A percentile compares a stretch with the other conserved stretches of the same genome.
These are phyloP conservation scores for Rhimphoctona megacephalus DNA, from an alignment of 2,888 invertebrate species.

Conservation along the genomic window DNA sequence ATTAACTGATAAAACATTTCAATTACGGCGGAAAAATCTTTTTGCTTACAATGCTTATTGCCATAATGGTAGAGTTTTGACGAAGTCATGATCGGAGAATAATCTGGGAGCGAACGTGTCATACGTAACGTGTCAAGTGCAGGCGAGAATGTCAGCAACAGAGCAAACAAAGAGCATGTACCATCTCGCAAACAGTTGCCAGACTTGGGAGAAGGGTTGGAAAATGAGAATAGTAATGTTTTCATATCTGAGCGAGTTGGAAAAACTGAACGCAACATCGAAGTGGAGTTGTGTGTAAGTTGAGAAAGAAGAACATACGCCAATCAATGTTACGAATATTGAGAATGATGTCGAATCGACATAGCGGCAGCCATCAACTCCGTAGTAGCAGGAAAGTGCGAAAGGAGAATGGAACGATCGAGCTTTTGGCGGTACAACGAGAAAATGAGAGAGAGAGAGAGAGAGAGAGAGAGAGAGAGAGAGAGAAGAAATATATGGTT, in stretches of 20 bases:
- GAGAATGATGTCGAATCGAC: slow-evolving; percentile 29
- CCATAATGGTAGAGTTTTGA: slow-evolving; percentile 44
- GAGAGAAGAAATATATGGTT: slow-evolving; percentile 19
- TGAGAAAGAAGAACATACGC: slow-evolving; percentile 36
- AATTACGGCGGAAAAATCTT: slow-evolving; percentile 36
- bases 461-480: background rate
- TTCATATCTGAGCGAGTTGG: slow-evolving; percentile 5
- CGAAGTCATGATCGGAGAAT: slow-evolving; percentile 58
- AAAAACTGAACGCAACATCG: slow-evolving; percentile 13
- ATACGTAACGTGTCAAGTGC: slow-evolving; percentile 76
- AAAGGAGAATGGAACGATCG: slow-evolving; percentile 37
- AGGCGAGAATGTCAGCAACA: slow-evolving; percentile 77
- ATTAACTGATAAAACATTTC: background rate
- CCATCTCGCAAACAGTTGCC: slow-evolving; percentile 43
- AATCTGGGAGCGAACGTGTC: slow-evolving; percentile 72
- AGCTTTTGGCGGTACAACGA: slow-evolving; percentile 32
- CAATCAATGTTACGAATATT: slow-evolving; percentile 22
- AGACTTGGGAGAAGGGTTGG: slow-evolving; percentile 57
- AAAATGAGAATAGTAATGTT: slow-evolving; percentile 60
- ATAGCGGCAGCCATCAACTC: slow-evolving; percentile 6
- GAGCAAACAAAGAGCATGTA: slow-evolving; percentile 72
- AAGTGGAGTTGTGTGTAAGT: slow-evolving; percentile 2
- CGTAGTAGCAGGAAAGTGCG: slow-evolving; percentile 19
- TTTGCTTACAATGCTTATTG: slow-evolving; percentile 36
- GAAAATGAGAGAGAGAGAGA: slow-evolving; percentile 18